phyloP scores from a whole-genome alignment of 2,113 vertebrate species.

The Lonchura striata region DNA sequence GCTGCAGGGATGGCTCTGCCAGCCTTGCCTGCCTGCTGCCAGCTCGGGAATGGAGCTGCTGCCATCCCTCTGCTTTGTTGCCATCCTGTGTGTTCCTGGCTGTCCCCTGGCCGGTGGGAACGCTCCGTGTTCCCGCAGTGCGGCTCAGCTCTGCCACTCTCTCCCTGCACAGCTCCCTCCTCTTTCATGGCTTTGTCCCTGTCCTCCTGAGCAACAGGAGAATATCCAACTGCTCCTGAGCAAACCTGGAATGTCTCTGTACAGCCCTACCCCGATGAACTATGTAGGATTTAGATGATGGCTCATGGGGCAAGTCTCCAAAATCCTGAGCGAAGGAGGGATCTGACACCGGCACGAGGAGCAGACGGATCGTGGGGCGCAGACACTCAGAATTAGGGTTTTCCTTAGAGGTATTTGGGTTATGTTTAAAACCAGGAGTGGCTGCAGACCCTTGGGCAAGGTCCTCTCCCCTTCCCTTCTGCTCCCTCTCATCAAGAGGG shows the following conservation, averaged over 20 bases:
- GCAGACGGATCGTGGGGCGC: background rate
- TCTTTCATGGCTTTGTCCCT: background rate
- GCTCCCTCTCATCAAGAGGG: background rate
- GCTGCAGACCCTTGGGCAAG: too few species aligned
- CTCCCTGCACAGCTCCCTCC: background rate
- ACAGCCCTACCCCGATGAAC: background rate
- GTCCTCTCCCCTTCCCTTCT: background rate
- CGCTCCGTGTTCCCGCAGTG: rapidly evolving
- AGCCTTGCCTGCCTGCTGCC: background rate
- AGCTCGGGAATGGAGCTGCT: background rate
- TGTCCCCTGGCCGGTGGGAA: background rate
- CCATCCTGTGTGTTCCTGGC: background rate
- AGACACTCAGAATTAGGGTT: background rate
- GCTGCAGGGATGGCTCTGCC: background rate
- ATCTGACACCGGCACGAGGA: background rate
- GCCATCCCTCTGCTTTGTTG: background rate
- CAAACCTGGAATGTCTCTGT: background rate
- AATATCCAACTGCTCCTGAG: background rate
- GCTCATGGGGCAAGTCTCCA: background rate
- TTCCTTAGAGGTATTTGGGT: background rate
- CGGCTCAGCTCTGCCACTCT: rapidly evolving
- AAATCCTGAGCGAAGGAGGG: background rate
- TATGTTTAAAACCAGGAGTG: background rate
- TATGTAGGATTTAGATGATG: background rate
- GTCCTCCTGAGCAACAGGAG: background rate